These are phyloP conservation scores for Oreochromis tanganicae DNA, from an alignment of 2,113 vertebrate genomes.

Conservation along the genomic window DNA sequence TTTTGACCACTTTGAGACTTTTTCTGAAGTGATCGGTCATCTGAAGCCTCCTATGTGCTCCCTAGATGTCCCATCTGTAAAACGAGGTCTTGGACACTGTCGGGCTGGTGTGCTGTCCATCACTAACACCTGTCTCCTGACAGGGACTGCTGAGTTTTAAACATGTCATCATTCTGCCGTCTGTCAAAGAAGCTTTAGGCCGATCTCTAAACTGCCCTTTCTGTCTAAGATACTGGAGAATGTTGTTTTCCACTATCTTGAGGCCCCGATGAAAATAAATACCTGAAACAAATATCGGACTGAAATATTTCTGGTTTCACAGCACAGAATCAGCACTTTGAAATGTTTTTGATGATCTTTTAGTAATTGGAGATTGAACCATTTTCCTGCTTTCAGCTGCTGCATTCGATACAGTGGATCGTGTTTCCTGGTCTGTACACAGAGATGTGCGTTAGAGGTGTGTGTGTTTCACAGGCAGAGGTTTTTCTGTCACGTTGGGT, in stretches of 20 bases:
- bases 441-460: neutral
- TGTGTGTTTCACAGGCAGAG: neutral
- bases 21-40: neutral
- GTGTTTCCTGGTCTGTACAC: neutral
- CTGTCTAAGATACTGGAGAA: neutral
- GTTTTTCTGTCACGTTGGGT: neutral
- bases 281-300: neutral
- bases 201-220: accelerated
- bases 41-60: neutral
- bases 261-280: neutral
- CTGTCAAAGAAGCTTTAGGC: neutral
- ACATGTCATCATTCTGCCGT: neutral
- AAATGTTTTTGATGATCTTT: neutral
- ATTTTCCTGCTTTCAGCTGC: neutral
- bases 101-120: too few relatives aligned
- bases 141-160: neutral
- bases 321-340: neutral
- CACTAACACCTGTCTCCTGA: neutral
- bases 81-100: neutral
- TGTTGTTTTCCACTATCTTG: neutral
- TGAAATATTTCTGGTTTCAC: neutral
- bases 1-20: neutral
- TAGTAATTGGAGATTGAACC: neutral
- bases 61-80: accelerated
- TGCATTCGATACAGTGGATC: neutral